A percentile compares a stretch with the other conserved stretches of the same genome.
These are phyloP conservation scores for Orestias chungarensis DNA, from an alignment of 2,797 vertebrate genomes.

Conservation along the genomic window DNA sequence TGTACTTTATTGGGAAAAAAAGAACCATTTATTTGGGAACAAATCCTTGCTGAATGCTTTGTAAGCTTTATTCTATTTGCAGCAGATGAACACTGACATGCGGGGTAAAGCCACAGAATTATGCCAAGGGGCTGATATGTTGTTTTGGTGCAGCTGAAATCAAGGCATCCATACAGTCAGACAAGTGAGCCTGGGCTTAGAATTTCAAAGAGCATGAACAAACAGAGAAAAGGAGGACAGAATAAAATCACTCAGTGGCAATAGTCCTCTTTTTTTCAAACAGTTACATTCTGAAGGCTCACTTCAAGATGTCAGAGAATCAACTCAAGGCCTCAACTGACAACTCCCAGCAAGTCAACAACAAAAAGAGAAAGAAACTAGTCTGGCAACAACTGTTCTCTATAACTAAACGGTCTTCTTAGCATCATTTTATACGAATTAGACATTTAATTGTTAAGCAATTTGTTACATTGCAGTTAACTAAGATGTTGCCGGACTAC, in stretches of 20 bases:
- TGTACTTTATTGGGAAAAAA: not conserved
- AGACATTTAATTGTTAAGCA: too few species aligned
- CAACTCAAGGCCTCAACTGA: constrained; percentile 30
- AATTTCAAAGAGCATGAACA: constrained; percentile 33
- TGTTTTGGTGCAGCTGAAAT: constrained; percentile 32
- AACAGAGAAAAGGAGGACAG: constrained; percentile 14
- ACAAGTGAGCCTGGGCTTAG: constrained; percentile 2
- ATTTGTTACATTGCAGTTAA: too few species aligned
- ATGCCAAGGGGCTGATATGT: constrained; percentile 47
- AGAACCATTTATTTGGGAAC: constrained; percentile 7
- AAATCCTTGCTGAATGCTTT: constrained; percentile 23
- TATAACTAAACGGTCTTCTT: not conserved
- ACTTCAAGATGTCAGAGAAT: constrained; percentile 39
- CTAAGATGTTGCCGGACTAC: too few species aligned
- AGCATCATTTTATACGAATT: not conserved
- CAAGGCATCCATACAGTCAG: constrained; percentile 17
- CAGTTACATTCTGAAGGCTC: constrained; percentile 41
- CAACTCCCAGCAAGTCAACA: constrained; percentile 24
- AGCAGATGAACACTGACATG: constrained; percentile 43
- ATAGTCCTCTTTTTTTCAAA: constrained; percentile 16
- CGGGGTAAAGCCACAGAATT: constrained; percentile 10
- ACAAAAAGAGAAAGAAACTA: constrained; percentile 15
- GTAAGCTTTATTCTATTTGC: constrained; percentile 41
- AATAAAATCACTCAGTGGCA: constrained; percentile 17
- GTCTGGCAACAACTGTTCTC: constrained; percentile 1